Conservation (phyloP, 1,140 invertebrate species). For the Lasioglossum albipes region DNA sequence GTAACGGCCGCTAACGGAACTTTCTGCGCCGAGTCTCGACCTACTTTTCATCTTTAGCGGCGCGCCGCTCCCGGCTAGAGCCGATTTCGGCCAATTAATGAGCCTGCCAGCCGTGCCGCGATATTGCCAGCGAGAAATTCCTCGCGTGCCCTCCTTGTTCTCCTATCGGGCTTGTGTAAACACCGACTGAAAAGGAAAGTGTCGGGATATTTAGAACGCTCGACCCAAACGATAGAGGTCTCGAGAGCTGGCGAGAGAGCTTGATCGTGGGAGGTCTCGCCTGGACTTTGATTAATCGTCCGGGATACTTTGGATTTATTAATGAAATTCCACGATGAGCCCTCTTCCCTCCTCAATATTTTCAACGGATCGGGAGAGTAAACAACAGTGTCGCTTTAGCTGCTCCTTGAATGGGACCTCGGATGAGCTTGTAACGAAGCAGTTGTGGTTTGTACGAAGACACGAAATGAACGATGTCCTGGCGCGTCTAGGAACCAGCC, state of each 20-base stretch:
- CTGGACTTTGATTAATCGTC: neutral
- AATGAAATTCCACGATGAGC: neutral
- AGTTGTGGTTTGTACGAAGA: too few species aligned
- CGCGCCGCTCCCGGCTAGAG: conserved; percentile 12
- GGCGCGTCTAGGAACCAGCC: too few species aligned
- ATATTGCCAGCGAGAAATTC: conserved; percentile 4
- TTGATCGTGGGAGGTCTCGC: neutral
- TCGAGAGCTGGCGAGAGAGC: neutral
- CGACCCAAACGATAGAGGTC: neutral
- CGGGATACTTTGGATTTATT: neutral
- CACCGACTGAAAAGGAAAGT: neutral
- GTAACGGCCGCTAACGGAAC: conserved; percentile 31
- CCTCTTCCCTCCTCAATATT: too few species aligned
- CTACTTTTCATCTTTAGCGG: conserved; percentile 10
- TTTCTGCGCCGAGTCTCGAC: conserved; percentile 8
- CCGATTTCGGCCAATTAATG: conserved; percentile 39
- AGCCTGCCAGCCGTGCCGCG: neutral
- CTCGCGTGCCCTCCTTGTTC: neutral
- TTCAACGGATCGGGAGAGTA: too few species aligned
- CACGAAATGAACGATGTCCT: too few species aligned
- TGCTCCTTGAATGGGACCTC: too few species aligned
- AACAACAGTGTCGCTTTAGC: too few species aligned
- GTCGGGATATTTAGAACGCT: neutral
- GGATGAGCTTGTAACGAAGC: too few species aligned
- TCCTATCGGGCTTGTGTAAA: neutral